Evolutionary conservation across 1,140 invertebrate genomes (phyloP).

Genomic region (Drosophila ogumai): DNA sequence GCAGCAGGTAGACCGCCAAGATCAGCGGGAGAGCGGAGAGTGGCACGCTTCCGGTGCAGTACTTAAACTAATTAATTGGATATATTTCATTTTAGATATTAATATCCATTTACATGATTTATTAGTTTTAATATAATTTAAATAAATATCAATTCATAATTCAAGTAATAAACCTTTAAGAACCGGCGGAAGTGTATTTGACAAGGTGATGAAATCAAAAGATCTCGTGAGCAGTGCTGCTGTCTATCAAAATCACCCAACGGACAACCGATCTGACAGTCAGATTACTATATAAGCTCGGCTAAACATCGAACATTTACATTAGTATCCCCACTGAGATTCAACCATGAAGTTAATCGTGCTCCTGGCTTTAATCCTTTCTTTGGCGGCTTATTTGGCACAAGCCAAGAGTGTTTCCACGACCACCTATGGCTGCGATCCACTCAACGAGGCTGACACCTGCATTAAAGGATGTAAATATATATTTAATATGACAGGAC

Average conservation of each 20-base stretch:
- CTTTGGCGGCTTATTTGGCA: no score
- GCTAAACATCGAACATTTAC: neutral
- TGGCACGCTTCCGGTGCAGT: conserved; percentile 39
- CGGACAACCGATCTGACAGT: neutral
- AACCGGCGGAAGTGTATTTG: neutral
- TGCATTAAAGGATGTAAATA: no score
- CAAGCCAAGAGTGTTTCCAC: no score
- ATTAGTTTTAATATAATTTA: no score
- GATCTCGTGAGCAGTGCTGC: neutral
- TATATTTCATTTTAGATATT: neutral
- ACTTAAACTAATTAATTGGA: conserved; percentile 1
- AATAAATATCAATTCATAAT: no score
- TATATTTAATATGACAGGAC: no score
- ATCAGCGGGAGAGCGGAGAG: conserved; percentile 21
- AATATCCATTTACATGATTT: neutral
- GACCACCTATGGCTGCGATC: no score
- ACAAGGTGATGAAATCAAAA: neutral
- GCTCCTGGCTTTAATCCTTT: no score
- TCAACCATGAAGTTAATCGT: no score
- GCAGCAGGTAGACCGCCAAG: conserved; percentile 27
- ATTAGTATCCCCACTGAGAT: neutral
- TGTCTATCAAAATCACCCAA: neutral
- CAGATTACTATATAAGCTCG: neutral
- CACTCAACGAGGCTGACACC: no score
- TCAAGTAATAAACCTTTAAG: no score